Conservation (phyloP, 92 coral and sea anemone genomes). For the Heliopora coerulea region DNA sequence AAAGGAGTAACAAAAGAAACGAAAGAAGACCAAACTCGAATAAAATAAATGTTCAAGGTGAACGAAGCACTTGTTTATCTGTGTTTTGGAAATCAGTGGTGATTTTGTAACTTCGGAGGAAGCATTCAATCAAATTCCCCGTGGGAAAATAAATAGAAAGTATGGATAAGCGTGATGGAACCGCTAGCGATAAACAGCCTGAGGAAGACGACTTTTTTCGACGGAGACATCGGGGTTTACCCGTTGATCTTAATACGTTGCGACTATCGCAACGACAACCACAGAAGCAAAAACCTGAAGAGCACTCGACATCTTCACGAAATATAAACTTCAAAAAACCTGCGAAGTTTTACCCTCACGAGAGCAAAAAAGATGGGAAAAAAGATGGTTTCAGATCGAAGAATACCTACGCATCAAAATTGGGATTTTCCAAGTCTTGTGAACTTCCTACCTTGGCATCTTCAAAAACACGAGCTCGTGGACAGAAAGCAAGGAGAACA, state of each 20-base stretch:
- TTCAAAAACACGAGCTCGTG: neutral
- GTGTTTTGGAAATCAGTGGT: too few relatives aligned
- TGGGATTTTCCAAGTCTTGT: constrained; percentile 17
- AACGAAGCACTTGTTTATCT: too few relatives aligned
- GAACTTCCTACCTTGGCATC: neutral
- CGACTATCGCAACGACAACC: neutral
- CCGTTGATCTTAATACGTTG: constrained; percentile 31
- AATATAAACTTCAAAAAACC: neutral
- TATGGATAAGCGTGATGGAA: neutral
- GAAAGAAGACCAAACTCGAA: too few relatives aligned
- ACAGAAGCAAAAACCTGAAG: neutral
- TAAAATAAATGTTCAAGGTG: too few relatives aligned
- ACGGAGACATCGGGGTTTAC: neutral
- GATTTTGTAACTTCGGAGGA: too few relatives aligned
- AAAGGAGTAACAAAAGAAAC: too few relatives aligned
- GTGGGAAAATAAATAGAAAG: too few relatives aligned
- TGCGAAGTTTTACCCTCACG: neutral
- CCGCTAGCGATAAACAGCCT: neutral
- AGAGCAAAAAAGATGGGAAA: too few relatives aligned
- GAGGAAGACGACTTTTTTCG: neutral
- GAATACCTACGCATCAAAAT: neutral
- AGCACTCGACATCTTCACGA: neutral
- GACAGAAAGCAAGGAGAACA: constrained; percentile 3
- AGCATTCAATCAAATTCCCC: too few relatives aligned
- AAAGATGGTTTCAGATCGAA: neutral